Base-by-base conservation (phyloP, 2,797 vertebrate genomes). In the Cryptoprocta ferox region DNA sequence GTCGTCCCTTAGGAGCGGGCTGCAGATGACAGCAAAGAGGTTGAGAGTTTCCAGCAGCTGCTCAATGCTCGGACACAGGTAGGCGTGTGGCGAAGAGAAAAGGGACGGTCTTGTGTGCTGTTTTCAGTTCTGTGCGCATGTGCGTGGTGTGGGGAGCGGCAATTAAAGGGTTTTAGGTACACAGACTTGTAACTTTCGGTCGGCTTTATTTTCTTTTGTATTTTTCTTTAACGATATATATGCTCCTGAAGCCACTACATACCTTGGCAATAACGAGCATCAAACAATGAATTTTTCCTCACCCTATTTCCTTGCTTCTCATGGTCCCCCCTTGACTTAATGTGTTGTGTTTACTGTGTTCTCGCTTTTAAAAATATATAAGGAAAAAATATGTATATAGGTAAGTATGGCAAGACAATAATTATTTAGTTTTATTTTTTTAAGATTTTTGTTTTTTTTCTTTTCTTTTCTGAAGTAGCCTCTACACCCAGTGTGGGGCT, bases 21-120 rank as follows among this genome's bases (percentile, higher is more conserved):
- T 1, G 99, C 99, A 21, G 99, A 99, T 19, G 99, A 99, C 98
- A 99, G 99, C 94, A 99, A 99, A 66, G 99, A 99, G 97, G 99
- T 99, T 86, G 99, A 99, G 39, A 99, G 99, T 12, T 99, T 99
- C 97, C 99, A 99, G 97, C 99, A 99, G 98, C 99, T 99, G 53
- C 99, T 99, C 0, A 98, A 99, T 42, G 99, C 99, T 4, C 98
- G 99, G 89, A 99, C 99, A 0, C 99, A 99, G 99, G 99, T 99
- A 59, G 61, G 53, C 73, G 18, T 11, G 5, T 70, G 87, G 78
- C 50, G 39, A 45, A 21, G 21, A 78, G 26, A 32, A 66, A 48
- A 24, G 28, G 18, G 16, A 37, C 18, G 4, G 56, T 9, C 0
- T 8, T 2, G 9, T 37, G 26, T 42, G 50, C 3, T 81, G 13